phyloP scores from a whole-genome alignment of 2,888 invertebrate genomes.

The Microchrysa polita region DNA sequence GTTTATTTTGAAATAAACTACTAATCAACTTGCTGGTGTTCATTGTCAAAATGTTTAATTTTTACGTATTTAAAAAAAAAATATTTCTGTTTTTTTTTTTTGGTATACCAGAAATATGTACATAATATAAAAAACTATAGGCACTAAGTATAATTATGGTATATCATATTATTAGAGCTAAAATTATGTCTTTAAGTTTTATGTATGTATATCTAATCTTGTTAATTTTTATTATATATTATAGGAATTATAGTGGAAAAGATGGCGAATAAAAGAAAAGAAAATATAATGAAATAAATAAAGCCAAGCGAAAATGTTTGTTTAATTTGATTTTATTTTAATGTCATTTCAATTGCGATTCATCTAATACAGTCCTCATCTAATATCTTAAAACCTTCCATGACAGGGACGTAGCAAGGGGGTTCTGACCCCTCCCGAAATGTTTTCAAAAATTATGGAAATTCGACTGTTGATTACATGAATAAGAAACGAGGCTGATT shows the following conservation, averaged over 20 bases:
- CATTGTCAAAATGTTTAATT: neutral
- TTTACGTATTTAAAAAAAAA: neutral
- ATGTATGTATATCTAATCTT: slow-evolving; percentile 4
- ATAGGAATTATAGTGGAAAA: slow-evolving; percentile 27
- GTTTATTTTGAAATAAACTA: slow-evolving; percentile 8
- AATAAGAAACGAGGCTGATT: too few species aligned
- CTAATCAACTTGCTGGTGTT: neutral
- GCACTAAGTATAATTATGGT: slow-evolving; percentile 38
- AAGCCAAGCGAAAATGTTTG: slow-evolving; percentile 29
- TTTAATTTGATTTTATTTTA: neutral
- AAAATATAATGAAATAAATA: slow-evolving; percentile 41
- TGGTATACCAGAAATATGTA: slow-evolving; percentile 36
- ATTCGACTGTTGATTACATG: too few species aligned
- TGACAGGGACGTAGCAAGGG: too few species aligned
- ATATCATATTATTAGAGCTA: slow-evolving; percentile 18
- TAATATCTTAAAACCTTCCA: too few species aligned
- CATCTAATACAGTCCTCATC: too few species aligned
- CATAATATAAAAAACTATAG: slow-evolving; percentile 37
- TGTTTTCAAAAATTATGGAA: too few species aligned
- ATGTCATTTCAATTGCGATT: too few species aligned
- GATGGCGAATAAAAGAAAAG: slow-evolving; percentile 24
- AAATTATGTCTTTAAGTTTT: slow-evolving; percentile 33
- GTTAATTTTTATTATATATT: slow-evolving; percentile 33
- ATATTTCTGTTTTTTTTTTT: slow-evolving; percentile 13
- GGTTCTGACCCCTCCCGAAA: too few species aligned